Evolutionary conservation across 2,113 vertebrate species (phyloP).

Genomic region (Lagopus muta): DNA sequence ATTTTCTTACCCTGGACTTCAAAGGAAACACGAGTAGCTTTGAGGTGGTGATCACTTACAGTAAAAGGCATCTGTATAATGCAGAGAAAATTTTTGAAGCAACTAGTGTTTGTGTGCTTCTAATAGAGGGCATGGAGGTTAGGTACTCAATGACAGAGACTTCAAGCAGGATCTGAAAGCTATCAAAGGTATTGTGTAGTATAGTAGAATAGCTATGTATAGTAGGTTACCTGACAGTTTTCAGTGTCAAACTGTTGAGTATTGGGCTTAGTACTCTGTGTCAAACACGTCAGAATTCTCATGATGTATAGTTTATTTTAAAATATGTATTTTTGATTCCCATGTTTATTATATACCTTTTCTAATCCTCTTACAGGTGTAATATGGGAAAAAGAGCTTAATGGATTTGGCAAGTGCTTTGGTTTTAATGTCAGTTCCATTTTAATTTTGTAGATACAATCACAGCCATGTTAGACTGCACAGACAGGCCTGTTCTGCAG

Average conservation of each 20-base stretch:
- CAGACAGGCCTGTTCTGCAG: conserved; percentile 96
- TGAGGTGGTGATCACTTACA: background rate
- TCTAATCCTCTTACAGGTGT: background rate
- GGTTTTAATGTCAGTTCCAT: conserved; percentile 46
- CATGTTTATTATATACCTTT: background rate
- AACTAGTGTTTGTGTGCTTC: background rate
- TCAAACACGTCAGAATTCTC: background rate
- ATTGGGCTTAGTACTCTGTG: background rate
- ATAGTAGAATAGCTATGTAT: background rate
- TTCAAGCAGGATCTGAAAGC: background rate
- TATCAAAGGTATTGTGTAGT: background rate
- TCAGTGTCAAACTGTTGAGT: background rate
- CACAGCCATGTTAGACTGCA: conserved; percentile 96
- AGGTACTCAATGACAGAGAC: background rate
- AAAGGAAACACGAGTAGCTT: background rate
- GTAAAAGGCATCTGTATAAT: background rate
- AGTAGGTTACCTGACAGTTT: background rate
- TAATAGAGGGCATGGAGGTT: background rate
- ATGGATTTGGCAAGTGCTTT: background rate
- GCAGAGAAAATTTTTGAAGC: background rate
- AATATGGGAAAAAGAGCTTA: background rate
- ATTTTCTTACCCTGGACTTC: background rate
- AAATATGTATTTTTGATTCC: background rate
- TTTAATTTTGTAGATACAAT: conserved; percentile 87
- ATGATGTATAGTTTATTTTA: background rate